These are phyloP conservation scores for Nesidiocoris tenuis DNA, from an alignment of 2,888 invertebrate genomes.

Conservation along the genomic window DNA sequence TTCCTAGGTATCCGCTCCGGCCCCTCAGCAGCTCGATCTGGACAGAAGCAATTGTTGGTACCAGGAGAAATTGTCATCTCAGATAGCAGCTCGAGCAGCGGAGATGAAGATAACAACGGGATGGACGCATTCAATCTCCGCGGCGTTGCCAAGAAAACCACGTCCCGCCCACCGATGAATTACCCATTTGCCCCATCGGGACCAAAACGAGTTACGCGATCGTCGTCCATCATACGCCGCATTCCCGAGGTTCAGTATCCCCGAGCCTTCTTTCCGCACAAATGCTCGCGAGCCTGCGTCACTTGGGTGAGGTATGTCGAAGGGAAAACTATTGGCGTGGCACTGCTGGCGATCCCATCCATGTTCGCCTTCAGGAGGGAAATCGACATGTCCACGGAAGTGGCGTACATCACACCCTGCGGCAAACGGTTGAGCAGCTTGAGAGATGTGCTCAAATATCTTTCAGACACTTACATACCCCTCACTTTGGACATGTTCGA, in stretches of 20 bases:
- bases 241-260: not conserved
- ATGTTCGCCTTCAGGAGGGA: conserved; percentile 68
- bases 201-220: not conserved
- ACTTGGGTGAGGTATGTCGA: conserved; percentile 55
- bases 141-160: conserved; percentile 26
- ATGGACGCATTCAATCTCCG: not conserved
- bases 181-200: not conserved
- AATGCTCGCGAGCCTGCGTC: conserved; percentile 61
- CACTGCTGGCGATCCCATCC: conserved; percentile 80
- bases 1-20: not conserved
- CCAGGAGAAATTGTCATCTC: not conserved
- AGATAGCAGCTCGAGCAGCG: conserved; percentile 12
- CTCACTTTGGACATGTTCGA: conserved; percentile 90
- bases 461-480: too few species aligned
- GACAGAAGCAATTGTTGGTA: not conserved
- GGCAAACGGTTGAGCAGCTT: conserved; percentile 74
- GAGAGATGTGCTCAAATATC: conserved; percentile 73
- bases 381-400: conserved; percentile 18
- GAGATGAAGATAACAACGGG: not conserved
- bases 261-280: conserved; percentile 57
- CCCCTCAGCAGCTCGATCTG: not conserved
- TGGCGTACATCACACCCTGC: conserved; percentile 71
- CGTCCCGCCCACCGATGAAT: not conserved
- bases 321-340: conserved; percentile 66
- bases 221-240: not conserved